Evolutionary conservation across 2,113 vertebrate genomes (phyloP).

Genomic region (Indicator maculatus): DNA sequence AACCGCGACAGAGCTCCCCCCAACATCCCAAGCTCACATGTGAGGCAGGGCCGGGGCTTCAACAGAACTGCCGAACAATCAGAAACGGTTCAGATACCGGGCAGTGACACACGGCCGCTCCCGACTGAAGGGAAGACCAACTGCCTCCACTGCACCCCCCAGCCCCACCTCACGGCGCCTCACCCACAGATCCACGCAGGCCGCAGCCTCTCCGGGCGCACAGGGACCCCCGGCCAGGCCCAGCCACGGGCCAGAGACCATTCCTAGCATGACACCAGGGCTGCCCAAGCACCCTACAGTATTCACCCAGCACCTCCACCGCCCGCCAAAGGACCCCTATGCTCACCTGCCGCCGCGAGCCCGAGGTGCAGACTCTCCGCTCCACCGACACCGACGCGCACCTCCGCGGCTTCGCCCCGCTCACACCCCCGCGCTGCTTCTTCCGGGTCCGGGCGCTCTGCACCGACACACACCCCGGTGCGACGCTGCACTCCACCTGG

Average conservation of each 20-base stretch:
- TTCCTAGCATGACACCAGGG: background rate
- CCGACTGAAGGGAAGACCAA: too few species aligned
- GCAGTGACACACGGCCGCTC: background rate
- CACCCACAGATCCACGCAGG: background rate
- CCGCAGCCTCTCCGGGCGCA: background rate
- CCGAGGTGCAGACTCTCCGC: background rate
- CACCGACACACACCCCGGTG: background rate
- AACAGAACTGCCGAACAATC: too few species aligned
- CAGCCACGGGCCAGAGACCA: background rate
- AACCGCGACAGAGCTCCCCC: rapidly evolving
- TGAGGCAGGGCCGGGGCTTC: rapidly evolving
- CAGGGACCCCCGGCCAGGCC: background rate
- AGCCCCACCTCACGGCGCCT: background rate
- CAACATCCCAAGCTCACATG: background rate
- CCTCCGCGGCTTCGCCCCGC: background rate
- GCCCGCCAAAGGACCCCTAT: too few species aligned
- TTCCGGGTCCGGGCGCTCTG: background rate
- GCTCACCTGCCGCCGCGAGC: background rate
- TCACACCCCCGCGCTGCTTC: background rate
- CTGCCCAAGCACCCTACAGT: background rate
- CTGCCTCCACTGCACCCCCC: background rate
- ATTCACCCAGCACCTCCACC: background rate
- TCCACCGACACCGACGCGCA: background rate
- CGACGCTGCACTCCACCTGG: background rate
- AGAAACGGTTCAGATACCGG: background rate